Evolutionary conservation across 2,888 invertebrate genomes (phyloP).

Genomic region (Branchellion lobata): DNA sequence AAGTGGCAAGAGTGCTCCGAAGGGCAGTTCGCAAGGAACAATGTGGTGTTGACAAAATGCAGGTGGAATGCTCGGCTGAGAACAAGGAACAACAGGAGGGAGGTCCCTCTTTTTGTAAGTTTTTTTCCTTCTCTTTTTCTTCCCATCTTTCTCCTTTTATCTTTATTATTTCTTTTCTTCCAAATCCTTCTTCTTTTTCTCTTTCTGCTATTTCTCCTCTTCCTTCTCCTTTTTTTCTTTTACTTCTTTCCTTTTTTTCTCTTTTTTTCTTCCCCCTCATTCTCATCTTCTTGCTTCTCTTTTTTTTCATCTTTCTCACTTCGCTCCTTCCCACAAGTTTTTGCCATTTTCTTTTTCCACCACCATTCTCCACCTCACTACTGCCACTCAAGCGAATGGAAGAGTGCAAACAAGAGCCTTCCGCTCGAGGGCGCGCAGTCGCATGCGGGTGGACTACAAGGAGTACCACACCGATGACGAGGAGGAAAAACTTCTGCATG

Average conservation of each 20-base stretch:
- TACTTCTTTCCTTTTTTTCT: neutral
- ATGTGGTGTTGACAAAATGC: neutral
- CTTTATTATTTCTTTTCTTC: too few relatives aligned
- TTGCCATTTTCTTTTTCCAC: too few relatives aligned
- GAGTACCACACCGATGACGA: slow-evolving; percentile 6
- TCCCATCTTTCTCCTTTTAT: too few relatives aligned
- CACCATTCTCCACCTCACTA: neutral
- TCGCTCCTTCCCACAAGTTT: too few relatives aligned
- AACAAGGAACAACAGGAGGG: neutral
- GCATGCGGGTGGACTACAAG: neutral
- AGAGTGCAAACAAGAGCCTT: neutral
- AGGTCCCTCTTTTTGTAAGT: too few relatives aligned
- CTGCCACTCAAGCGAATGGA: neutral
- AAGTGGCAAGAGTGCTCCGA: slow-evolving; percentile 58
- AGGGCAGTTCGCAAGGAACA: neutral
- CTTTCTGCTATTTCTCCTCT: too few relatives aligned
- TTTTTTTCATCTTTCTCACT: neutral
- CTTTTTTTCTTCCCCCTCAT: neutral
- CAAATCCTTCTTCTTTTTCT: too few relatives aligned
- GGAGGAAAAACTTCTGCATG: neutral
- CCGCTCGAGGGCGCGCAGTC: neutral
- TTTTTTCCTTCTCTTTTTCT: too few relatives aligned
- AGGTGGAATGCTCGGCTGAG: neutral
- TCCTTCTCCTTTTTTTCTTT: too few relatives aligned
- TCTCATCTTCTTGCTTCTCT: neutral